Base-by-base conservation (phyloP, 2,113 vertebrate genomes). In the Turdus rufiventris region DNA sequence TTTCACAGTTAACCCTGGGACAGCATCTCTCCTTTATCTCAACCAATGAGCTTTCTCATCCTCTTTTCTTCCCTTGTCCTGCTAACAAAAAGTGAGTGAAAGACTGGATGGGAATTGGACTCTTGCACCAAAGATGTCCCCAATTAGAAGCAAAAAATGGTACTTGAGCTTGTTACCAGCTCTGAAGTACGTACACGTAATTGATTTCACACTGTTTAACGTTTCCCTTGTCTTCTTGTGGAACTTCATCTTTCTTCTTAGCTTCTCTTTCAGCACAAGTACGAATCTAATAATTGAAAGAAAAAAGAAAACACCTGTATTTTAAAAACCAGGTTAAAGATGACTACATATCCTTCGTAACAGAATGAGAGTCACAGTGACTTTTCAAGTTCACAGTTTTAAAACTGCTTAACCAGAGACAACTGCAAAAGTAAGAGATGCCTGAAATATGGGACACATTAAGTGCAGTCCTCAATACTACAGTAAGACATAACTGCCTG, bases 191-290 rank as follows among this genome's bases (percentile, higher is more conserved):
- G 0, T 98, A 99, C 99, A 99, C 99, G 1, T 99, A 99, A 96
- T 98, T 99, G 97, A 99, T 89, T 98, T 99, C 99, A 93, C 99
- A 99, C 67, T 98, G 98, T 93, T 99, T 99, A 89, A 99, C 98
- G 5, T 99, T 99, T 89, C 99, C 99, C 93, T 99, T 97, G 97
- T 99, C 99, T 96, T 99, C 99, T 51, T 99, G 98, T 33, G 98
- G 98, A 87, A 99, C 97, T 77, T 99, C 98, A 82, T 99, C 99
- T 89, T 98, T 99, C 89, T 87, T 98, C 97, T 99, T 98, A 40
- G 96, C 93, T 96, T 99, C 99, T 92, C 97, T 98, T 94, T 99
- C 99, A 19, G 97, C 96, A 88, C 97, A 98, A 8, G 98, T 98
- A 80, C 99, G 98, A 88, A 99, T 99, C 99, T 99, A 96, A 54